Conservation (phyloP, 2,797 vertebrate genomes). For the Oceanodroma leucorhoa region DNA sequence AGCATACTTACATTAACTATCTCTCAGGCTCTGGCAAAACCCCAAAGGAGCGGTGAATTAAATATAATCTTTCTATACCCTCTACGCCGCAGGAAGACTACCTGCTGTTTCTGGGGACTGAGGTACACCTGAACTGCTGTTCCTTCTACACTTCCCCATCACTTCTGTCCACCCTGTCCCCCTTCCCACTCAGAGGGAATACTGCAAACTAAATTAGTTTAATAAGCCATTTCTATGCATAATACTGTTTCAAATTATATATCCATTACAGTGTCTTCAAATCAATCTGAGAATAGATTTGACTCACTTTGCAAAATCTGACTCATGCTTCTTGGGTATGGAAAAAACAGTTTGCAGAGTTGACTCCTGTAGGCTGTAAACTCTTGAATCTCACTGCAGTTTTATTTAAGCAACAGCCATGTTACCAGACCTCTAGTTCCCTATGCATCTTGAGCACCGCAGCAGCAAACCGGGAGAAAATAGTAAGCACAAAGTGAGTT, state of each 20-base stretch:
- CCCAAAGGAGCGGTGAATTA: rapidly evolving
- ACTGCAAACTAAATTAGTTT: background rate
- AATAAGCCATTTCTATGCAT: background rate
- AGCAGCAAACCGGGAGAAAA: background rate
- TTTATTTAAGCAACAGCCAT: background rate
- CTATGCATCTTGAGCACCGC: background rate
- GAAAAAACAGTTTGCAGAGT: conserved; percentile 36
- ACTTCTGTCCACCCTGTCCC: background rate
- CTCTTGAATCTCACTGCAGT: background rate
- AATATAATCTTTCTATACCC: background rate
- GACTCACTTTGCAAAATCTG: conserved; percentile 51
- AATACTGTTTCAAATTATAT: background rate
- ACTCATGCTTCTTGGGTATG: conserved; percentile 24
- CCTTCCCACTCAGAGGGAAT: background rate
- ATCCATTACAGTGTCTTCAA: background rate
- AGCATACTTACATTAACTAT: rapidly evolving
- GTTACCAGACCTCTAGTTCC: background rate
- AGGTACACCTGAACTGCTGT: background rate
- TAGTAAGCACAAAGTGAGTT: background rate
- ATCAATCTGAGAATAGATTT: conserved; percentile 32
- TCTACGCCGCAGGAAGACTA: rapidly evolving
- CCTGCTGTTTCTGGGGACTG: background rate
- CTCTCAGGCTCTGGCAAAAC: background rate
- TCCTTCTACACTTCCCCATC: background rate
- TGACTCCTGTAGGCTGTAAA: background rate